A percentile compares a stretch with the other conserved stretches of the same genome.
Conservation (phyloP, 2,797 vertebrate species). For the Sebastes goodei region DNA sequence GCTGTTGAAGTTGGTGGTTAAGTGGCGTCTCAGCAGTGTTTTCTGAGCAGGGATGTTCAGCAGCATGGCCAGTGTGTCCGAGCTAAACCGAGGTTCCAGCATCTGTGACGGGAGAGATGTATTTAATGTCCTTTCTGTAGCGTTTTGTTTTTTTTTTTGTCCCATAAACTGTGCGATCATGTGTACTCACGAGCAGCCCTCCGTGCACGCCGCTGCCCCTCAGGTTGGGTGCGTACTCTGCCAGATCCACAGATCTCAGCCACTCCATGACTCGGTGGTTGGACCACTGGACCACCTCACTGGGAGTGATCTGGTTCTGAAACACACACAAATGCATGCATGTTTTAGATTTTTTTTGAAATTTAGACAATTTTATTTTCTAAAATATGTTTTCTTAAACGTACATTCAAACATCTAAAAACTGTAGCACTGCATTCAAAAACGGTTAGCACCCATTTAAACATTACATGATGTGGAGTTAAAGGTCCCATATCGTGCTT, state of each 20-base stretch:
- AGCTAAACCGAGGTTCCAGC: conserved; percentile 93
- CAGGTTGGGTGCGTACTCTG: conserved; percentile 97
- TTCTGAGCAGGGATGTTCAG: conserved; percentile 97
- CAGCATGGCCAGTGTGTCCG: conserved; percentile 93
- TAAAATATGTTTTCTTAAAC: background rate
- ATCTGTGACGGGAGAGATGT: conserved; percentile 79
- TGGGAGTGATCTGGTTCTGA: conserved; percentile 85
- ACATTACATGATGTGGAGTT: too few species aligned
- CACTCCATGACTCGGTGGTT: conserved; percentile 99
- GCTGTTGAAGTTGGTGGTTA: conserved; percentile 90
- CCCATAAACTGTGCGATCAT: background rate
- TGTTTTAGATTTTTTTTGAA: background rate
- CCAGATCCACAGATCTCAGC: conserved; percentile 94
- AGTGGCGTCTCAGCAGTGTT: conserved; percentile 92
- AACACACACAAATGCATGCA: background rate
- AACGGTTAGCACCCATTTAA: background rate
- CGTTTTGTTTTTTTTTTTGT: too few species aligned
- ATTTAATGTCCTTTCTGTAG: background rate
- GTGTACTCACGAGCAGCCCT: conserved; percentile 90
- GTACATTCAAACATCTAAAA: background rate
- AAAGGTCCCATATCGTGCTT: too few species aligned
- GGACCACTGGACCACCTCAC: conserved; percentile 96
- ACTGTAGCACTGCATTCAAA: background rate
- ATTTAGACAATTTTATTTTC: background rate
- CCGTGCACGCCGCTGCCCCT: conserved; percentile 96